Conservation (phyloP, 1,140 invertebrate species). For the Rhizoglyphus robini region DNA sequence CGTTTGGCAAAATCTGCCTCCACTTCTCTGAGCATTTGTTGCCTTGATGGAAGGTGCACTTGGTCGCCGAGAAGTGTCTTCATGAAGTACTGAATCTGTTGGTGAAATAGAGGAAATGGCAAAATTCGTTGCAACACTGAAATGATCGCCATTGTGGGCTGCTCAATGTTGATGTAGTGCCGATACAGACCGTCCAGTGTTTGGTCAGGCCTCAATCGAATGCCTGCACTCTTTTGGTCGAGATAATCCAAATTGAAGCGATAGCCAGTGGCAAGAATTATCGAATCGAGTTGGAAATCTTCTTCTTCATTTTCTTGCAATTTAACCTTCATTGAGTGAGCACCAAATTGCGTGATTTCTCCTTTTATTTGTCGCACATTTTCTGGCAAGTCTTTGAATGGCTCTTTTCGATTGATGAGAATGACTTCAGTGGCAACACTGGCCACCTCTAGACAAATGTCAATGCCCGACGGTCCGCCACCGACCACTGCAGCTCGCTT, state of each 20-base stretch:
- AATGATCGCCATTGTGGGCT: constrained; percentile 60
- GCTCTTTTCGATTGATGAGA: not conserved
- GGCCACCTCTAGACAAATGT: constrained; percentile 63
- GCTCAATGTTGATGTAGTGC: constrained; percentile 61
- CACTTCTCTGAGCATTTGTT: constrained; percentile 51
- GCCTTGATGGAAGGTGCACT: constrained; percentile 46
- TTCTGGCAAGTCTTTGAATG: constrained; percentile 7
- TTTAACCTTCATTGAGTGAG: constrained; percentile 18
- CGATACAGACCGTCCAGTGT: constrained; percentile 70
- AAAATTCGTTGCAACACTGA: constrained; percentile 63
- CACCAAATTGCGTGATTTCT: constrained; percentile 15
- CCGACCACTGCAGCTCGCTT: constrained; percentile 62
- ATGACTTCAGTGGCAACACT: constrained; percentile 40
- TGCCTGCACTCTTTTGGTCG: constrained; percentile 23
- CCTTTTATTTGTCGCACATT: constrained; percentile 23
- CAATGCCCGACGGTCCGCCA: constrained; percentile 66
- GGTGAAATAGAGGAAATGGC: constrained; percentile 70
- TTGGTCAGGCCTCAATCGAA: constrained; percentile 50
- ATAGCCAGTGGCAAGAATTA: constrained; percentile 40
- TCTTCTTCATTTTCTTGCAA: constrained; percentile 26
- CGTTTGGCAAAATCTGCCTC: constrained; percentile 38
- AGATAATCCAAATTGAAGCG: constrained; percentile 34
- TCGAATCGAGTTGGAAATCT: constrained; percentile 29
- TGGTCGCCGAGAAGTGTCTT: constrained; percentile 47
- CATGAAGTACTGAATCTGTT: constrained; percentile 57